Conservation (phyloP, 2,113 vertebrate species). For the Cyanocitta stelleri region DNA sequence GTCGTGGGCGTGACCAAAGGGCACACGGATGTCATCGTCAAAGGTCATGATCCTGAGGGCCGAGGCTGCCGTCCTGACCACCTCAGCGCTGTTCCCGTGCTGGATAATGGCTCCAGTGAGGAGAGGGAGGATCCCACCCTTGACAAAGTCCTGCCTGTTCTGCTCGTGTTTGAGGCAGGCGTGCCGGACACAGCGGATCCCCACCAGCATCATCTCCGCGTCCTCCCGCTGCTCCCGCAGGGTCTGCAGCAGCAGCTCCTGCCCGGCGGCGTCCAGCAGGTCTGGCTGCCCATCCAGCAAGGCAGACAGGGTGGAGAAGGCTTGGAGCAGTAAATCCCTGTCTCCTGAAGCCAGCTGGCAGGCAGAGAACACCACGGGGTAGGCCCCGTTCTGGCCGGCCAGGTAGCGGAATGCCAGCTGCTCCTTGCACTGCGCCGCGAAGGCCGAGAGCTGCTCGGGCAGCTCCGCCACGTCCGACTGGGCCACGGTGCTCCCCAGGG, state of each 20-base stretch:
- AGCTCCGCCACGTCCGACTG: background rate
- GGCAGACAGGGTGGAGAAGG: conserved; percentile 70
- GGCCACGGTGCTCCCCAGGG: conserved; percentile 66
- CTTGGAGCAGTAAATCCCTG: conserved; percentile 42
- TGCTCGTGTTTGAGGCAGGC: conserved; percentile 90
- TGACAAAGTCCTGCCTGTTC: conserved; percentile 87
- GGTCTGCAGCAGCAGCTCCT: conserved; percentile 70
- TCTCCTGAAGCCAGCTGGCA: conserved; percentile 67
- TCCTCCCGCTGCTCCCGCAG: conserved; percentile 49
- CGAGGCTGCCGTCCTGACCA: conserved; percentile 77
- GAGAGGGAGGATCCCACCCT: conserved; percentile 72
- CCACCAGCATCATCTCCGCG: conserved; percentile 43
- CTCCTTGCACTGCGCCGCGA: conserved; percentile 79
- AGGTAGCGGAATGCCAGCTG: conserved; percentile 82
- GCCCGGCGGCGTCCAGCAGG: conserved; percentile 80
- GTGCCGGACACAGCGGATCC: conserved; percentile 72
- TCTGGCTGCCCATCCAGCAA: conserved; percentile 90
- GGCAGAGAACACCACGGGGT: conserved; percentile 78
- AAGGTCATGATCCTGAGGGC: conserved; percentile 89
- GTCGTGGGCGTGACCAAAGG: conserved; percentile 89
- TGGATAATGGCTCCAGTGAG: conserved; percentile 70
- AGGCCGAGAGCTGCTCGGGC: conserved; percentile 51
- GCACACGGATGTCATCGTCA: conserved; percentile 89
- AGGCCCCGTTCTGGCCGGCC: conserved; percentile 86
- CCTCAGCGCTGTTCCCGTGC: conserved; percentile 54